phyloP scores from a whole-genome alignment of 2,888 invertebrate genomes.

The Clostera curtula region DNA sequence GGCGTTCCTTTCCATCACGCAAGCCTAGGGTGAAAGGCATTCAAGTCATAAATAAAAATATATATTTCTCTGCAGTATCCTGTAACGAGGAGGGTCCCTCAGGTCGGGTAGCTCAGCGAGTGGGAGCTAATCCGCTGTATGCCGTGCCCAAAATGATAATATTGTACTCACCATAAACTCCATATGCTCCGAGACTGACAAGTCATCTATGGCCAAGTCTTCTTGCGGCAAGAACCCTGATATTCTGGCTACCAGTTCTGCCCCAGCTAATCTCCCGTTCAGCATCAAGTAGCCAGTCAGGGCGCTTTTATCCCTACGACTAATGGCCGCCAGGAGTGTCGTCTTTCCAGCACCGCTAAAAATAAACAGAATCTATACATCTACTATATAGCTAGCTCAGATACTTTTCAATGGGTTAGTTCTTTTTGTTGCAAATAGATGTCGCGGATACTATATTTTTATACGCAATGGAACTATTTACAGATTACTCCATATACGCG shows the following conservation, averaged over 20 bases:
- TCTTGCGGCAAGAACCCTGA: conserved; percentile 92
- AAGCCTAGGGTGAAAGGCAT: too few species aligned
- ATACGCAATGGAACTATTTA: too few species aligned
- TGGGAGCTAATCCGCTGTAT: too few species aligned
- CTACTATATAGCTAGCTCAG: not conserved
- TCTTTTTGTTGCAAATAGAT: too few species aligned
- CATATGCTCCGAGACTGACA: conserved; percentile 89
- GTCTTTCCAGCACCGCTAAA: conserved; percentile 85
- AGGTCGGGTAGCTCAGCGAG: too few species aligned
- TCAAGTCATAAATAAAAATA: too few species aligned
- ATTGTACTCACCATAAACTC: conserved; percentile 84
- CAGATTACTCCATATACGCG: too few species aligned
- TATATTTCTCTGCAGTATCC: too few species aligned
- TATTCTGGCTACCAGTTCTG: conserved; percentile 80
- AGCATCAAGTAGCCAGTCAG: conserved; percentile 81
- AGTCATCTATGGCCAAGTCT: conserved; percentile 84
- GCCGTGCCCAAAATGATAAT: not conserved
- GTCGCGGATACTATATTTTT: too few species aligned
- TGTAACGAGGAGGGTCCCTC: too few species aligned
- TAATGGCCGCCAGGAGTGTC: conserved; percentile 82
- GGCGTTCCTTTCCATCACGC: too few species aligned
- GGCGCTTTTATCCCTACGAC: conserved; percentile 80
- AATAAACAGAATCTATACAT: not conserved
- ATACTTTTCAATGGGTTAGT: too few species aligned
- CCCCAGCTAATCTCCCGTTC: conserved; percentile 78